phyloP scores from a whole-genome alignment of 2,888 invertebrate genomes.

The Psylliodes chrysocephalus region DNA sequence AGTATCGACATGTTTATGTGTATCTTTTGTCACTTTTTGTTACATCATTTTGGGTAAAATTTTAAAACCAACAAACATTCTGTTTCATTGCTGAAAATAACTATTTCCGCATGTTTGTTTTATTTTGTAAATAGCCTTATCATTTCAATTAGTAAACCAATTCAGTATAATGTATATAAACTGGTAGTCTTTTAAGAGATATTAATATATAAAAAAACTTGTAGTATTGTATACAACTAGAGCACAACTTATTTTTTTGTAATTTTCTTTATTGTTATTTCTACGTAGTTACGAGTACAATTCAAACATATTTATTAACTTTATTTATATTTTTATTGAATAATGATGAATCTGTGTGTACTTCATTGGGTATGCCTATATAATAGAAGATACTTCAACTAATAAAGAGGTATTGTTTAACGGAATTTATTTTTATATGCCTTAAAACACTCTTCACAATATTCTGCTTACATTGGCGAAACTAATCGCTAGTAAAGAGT shows the following conservation, averaged over 20 bases:
- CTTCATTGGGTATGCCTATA: constrained; percentile 1
- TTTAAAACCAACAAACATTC: not conserved
- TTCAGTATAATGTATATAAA: constrained; percentile 31
- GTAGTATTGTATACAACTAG: constrained; percentile 28
- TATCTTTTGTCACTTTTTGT: too few species aligned
- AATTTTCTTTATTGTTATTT: constrained; percentile 2
- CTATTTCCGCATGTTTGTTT: constrained; percentile 13
- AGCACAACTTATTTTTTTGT: constrained; percentile 39
- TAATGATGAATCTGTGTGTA: not conserved
- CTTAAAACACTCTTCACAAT: too few species aligned
- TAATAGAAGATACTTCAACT: not conserved
- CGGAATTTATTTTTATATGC: not conserved
- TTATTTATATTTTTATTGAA: constrained; percentile 8
- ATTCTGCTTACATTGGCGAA: too few species aligned
- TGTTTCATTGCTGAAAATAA: constrained; percentile 19
- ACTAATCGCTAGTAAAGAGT: too few species aligned
- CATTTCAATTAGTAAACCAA: constrained; percentile 11
- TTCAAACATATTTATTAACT: constrained; percentile 15
- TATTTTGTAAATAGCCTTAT: constrained; percentile 24
- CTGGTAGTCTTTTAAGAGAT: constrained; percentile 31
- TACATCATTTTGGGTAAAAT: too few species aligned
- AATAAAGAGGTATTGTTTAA: not conserved
- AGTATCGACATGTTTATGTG: too few species aligned
- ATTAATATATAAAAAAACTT: constrained; percentile 43
- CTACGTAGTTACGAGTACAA: constrained; percentile 22